Conservation (phyloP, 2,113 vertebrate genomes). For the Uropsilus gracilis region DNA sequence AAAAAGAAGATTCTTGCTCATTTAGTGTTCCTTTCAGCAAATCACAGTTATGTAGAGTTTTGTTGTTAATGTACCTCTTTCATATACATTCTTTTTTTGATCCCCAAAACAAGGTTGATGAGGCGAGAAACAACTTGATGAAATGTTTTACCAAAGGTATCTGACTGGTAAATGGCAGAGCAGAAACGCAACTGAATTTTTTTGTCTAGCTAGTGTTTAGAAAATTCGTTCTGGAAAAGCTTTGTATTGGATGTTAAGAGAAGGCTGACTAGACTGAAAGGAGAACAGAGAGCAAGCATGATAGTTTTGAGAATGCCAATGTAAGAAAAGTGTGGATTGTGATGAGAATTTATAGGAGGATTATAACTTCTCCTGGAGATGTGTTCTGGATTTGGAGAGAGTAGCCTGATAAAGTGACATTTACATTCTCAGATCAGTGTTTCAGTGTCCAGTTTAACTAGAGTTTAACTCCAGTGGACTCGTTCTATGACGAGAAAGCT, state of each 20-base stretch:
- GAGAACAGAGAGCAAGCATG: slow-evolving; percentile 34
- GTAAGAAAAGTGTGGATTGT: neutral
- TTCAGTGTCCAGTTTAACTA: neutral
- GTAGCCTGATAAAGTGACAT: neutral
- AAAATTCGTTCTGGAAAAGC: neutral
- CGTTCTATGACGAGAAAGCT: neutral
- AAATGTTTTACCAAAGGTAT: slow-evolving; percentile 52
- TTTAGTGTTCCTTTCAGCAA: neutral
- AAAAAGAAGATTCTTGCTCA: neutral
- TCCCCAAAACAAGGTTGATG: neutral
- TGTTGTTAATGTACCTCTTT: slow-evolving; percentile 51
- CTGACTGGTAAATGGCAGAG: neutral
- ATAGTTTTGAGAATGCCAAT: slow-evolving; percentile 21
- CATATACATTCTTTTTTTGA: slow-evolving; percentile 3
- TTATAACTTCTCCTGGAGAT: neutral
- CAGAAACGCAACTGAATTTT: slow-evolving; percentile 48
- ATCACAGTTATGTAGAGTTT: neutral
- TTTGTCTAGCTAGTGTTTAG: slow-evolving; percentile 39
- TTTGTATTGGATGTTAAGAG: slow-evolving; percentile 6
- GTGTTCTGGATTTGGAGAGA: neutral
- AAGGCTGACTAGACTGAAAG: slow-evolving; percentile 16
- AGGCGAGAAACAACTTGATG: slow-evolving; percentile 55
- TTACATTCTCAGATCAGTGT: neutral
- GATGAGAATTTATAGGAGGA: neutral
- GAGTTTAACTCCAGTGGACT: neutral